Evolutionary conservation across 2,797 vertebrate species (phyloP).

Genomic region (Syngnathus rostellatus): DNA sequence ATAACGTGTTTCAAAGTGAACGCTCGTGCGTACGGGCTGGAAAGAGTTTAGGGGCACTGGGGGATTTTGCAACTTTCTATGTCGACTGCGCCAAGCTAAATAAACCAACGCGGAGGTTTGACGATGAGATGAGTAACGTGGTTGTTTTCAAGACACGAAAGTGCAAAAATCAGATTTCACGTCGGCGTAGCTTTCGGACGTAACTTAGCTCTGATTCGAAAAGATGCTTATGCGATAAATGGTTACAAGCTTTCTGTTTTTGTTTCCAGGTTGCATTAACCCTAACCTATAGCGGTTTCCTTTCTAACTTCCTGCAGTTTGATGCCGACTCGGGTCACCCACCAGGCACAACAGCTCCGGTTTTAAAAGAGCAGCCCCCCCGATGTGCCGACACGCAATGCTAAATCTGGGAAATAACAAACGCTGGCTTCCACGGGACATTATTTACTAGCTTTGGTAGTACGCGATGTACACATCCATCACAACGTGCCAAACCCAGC

Average conservation of each 20-base stretch:
- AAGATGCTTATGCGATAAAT: neutral
- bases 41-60: conserved; percentile 45
- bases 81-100: conserved; percentile 48
- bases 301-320: conserved; percentile 3
- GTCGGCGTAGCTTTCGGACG: too few relatives aligned
- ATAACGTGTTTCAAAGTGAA: conserved; percentile 44
- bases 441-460: neutral
- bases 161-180: conserved; percentile 1
- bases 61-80: conserved; percentile 46
- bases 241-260: neutral
- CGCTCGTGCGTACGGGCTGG: conserved; percentile 49
- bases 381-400: conserved; percentile 23
- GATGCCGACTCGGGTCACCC: conserved; percentile 5
- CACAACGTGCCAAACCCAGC: neutral
- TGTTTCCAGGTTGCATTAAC: conserved; percentile 10
- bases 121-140: conserved; percentile 50
- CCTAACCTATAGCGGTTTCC: neutral
- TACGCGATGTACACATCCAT: neutral
- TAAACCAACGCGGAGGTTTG: conserved; percentile 48
- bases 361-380: conserved; percentile 17
- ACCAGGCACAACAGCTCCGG: neutral
- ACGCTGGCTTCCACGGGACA: conserved; percentile 13
- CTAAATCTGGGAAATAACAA: conserved; percentile 27
- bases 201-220: neutral
- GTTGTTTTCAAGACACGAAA: conserved; percentile 37